Evolutionary conservation across 2,113 vertebrate species (phyloP).

Genomic region (Ailuropoda melanoleuca): DNA sequence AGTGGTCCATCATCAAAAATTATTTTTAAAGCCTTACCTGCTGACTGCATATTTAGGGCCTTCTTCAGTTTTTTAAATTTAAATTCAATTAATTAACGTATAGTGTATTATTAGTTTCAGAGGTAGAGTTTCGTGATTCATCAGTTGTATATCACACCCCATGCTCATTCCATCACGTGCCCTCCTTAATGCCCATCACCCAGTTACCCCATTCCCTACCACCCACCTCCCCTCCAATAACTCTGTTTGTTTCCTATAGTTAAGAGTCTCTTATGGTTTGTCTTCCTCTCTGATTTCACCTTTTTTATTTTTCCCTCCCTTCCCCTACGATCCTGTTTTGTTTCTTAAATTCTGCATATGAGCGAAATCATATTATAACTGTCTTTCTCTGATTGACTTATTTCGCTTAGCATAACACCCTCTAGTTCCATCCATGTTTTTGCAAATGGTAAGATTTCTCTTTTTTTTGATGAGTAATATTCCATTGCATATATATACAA

Average conservation of each 20-base stretch:
- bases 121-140: too few relatives aligned
- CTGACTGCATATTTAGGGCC: background rate
- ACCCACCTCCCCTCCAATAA: background rate
- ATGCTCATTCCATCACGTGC: background rate
- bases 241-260: background rate
- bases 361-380: too few relatives aligned
- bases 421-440: too few relatives aligned
- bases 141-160: background rate
- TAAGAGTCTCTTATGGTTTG: background rate
- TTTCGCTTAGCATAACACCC: too few relatives aligned
- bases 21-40: background rate
- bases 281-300: too few relatives aligned
- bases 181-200: background rate
- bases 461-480: too few relatives aligned
- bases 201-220: background rate
- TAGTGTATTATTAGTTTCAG: background rate
- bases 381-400: too few relatives aligned
- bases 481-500: too few relatives aligned
- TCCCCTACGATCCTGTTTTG: too few relatives aligned
- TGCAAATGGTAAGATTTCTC: too few relatives aligned
- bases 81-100: background rate
- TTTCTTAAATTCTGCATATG: too few relatives aligned
- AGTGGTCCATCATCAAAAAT: constrained; percentile 6
- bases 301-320: too few relatives aligned
- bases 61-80: background rate